Evolutionary conservation across 2,113 vertebrate species (phyloP).

Genomic region (Nothobranchius kuhntae): DNA sequence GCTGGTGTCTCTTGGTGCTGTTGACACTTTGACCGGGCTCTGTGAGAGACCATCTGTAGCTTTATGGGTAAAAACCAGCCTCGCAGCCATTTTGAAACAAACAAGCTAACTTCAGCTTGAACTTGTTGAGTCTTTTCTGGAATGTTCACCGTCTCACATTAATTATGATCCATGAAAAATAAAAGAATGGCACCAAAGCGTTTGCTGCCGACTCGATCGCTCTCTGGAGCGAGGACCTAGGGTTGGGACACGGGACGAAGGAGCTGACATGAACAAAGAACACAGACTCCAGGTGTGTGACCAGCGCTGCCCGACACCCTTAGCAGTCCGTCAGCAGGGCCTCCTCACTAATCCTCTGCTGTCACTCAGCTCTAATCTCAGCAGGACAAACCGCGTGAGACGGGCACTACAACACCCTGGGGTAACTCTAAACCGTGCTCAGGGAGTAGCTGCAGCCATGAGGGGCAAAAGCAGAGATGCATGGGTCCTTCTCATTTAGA

Average conservation of each 20-base stretch:
- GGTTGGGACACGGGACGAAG: slow-evolving; percentile 34
- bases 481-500: not conserved
- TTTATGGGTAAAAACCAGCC: no score
- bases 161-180: no score
- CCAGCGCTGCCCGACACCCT: slow-evolving; percentile 13
- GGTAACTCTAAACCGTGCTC: slow-evolving; percentile 59
- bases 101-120: no score
- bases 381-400: slow-evolving; percentile 38
- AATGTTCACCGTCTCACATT: no score
- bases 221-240: slow-evolving; percentile 11
- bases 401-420: slow-evolving; percentile 37
- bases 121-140: no score
- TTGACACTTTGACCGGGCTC: no score
- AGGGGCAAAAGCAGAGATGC: slow-evolving; percentile 35
- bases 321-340: slow-evolving; percentile 62
- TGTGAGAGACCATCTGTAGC: no score
- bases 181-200: not conserved
- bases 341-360: slow-evolving; percentile 59
- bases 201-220: slow-evolving; percentile 1
- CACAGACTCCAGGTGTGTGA: slow-evolving; percentile 56
- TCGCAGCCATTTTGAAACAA: no score
- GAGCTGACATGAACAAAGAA: slow-evolving; percentile 34
- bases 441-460: slow-evolving; percentile 39
- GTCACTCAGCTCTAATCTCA: slow-evolving; percentile 73
- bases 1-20: no score